A percentile compares a stretch with the other conserved stretches of the same genome.
Evolutionary conservation across 1,140 invertebrate genomes (phyloP).

Genomic region (Caenorhabditis tropicalis): DNA sequence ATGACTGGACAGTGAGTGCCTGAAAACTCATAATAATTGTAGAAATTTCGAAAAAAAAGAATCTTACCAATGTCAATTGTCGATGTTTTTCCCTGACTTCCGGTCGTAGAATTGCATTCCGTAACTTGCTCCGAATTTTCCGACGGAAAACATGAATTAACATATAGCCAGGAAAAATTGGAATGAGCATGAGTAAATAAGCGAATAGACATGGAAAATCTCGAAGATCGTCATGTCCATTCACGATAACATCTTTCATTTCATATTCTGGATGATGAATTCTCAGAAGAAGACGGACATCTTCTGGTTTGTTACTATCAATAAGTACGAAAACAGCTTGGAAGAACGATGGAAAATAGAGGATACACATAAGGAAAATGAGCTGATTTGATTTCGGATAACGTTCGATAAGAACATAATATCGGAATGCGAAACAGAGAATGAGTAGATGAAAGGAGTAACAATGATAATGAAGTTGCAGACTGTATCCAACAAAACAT

Average conservation of each 20-base stretch:
- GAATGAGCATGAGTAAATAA: background rate
- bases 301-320: constrained; percentile 16
- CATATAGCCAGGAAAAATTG: background rate
- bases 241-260: background rate
- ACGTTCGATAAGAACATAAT: background rate
- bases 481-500: background rate
- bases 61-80: background rate
- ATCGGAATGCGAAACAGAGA: constrained; percentile 1
- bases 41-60: background rate
- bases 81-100: background rate
- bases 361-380: background rate
- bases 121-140: background rate
- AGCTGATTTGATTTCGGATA: constrained; percentile 11
- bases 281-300: background rate
- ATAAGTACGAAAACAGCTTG: background rate
- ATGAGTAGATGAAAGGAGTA: constrained; percentile 1
- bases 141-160: background rate
- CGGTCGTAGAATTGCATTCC: background rate
- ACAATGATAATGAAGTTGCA: background rate
- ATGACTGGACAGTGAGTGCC: background rate
- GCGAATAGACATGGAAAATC: background rate
- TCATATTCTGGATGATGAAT: background rate
- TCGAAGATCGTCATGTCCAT: constrained; percentile 15
- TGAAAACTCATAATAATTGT: background rate
- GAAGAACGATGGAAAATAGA: background rate